A percentile compares a stretch with the other conserved stretches of the same genome.
Conservation (phyloP, 2,113 vertebrate species). For the Nestor notabilis region DNA sequence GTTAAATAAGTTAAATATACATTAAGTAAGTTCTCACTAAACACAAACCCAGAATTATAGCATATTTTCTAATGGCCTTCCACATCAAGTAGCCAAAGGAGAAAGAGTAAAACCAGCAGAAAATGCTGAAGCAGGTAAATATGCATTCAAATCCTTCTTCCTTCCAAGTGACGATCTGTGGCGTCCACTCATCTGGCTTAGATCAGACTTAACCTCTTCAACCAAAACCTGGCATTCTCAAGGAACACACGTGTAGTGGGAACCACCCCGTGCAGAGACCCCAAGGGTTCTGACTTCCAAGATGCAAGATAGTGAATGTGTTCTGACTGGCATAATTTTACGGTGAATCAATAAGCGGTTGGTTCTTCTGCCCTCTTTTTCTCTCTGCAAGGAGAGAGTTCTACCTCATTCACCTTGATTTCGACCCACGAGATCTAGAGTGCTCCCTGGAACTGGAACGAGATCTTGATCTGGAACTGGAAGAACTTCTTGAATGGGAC, state of each 20-base stretch:
- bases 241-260: constrained; percentile 39
- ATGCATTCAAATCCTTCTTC: constrained; percentile 31
- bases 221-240: constrained; percentile 1
- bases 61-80: not conserved
- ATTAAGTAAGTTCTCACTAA: not conserved
- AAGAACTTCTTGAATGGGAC: constrained; percentile 95
- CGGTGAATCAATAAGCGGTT: constrained; percentile 44
- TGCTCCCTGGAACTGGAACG: constrained; percentile 87
- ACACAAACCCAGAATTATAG: not conserved
- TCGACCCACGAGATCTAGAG: constrained; percentile 89
- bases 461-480: constrained; percentile 96
- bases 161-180: not conserved
- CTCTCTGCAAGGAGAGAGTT: constrained; percentile 87
- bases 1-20: not conserved
- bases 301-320: constrained; percentile 58
- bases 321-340: constrained; percentile 52
- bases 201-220: not conserved
- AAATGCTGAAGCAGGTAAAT: not conserved
- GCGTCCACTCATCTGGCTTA: not conserved
- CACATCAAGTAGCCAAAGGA: not conserved
- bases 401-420: constrained; percentile 99
- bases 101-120: not conserved
- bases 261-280: constrained; percentile 41
- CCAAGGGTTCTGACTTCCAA: constrained; percentile 39
- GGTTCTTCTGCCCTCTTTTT: constrained; percentile 70